A percentile compares a stretch with the other conserved stretches of the same genome.
Evolutionary conservation across 2,113 vertebrate species (phyloP).

Genomic region (Electrona antarctica): DNA sequence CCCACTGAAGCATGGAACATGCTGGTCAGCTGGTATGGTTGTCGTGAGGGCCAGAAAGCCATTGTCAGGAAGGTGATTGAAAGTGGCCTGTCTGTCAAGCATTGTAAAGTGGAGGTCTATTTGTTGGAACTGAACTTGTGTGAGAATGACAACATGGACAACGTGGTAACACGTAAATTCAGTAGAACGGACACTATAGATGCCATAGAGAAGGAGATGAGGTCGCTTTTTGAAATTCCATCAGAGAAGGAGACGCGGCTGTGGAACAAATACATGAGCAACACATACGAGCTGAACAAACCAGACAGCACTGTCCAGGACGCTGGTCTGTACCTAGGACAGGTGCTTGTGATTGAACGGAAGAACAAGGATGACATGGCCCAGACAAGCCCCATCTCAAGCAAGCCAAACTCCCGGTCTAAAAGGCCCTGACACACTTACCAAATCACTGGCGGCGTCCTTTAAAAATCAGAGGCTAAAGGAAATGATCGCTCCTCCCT

Average conservation of each 20-base stretch:
- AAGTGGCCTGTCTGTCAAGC: constrained; percentile 96
- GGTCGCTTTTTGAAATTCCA: constrained; percentile 63
- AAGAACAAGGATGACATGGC: constrained; percentile 74
- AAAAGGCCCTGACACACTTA: no score
- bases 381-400: constrained; percentile 87
- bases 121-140: constrained; percentile 94
- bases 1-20: no score
- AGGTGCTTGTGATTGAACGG: constrained; percentile 95
- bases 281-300: constrained; percentile 91
- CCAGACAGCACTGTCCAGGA: constrained; percentile 95
- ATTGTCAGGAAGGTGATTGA: constrained; percentile 97
- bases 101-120: constrained; percentile 98
- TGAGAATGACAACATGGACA: constrained; percentile 89
- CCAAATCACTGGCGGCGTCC: no score
- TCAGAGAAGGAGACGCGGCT: constrained; percentile 90
- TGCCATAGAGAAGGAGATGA: constrained; percentile 93
- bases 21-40: no score
- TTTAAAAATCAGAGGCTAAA: no score
- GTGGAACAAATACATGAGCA: constrained; percentile 96
- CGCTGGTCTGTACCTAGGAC: constrained; percentile 92
- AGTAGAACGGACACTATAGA: constrained; percentile 98
- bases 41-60: constrained; percentile 86
- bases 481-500: no score
- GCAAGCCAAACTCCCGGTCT: constrained; percentile 59
- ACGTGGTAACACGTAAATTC: constrained; percentile 88